Percentiles rank a stretch among this genome's conserved stretches.
Conservation (phyloP, 2,888 invertebrate species). For the Hoplodrina ambigua region DNA sequence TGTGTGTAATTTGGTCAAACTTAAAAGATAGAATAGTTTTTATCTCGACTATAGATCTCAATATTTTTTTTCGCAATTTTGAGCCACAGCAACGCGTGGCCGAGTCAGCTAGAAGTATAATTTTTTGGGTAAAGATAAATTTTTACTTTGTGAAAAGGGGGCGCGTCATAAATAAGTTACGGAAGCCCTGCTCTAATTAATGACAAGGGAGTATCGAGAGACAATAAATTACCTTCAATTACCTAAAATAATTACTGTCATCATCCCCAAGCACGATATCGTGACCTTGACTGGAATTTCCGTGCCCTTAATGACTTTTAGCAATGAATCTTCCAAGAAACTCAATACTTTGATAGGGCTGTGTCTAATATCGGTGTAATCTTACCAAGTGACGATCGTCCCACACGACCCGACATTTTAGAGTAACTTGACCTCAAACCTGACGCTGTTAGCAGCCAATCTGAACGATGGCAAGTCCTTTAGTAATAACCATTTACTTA, state of each 20-base stretch:
- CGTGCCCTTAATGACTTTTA: slow-evolving; percentile 14
- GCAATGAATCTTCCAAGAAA: slow-evolving; percentile 22
- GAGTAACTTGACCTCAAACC: slow-evolving; percentile 30
- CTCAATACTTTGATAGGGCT: slow-evolving; percentile 41
- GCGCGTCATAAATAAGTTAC: too few relatives aligned
- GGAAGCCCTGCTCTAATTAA: slow-evolving; percentile 12
- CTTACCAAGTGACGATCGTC: slow-evolving; percentile 9
- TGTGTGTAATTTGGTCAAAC: too few relatives aligned
- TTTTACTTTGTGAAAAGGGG: too few relatives aligned
- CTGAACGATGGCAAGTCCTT: slow-evolving; percentile 15
- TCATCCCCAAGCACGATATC: not conserved
- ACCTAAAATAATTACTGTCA: slow-evolving; percentile 28
- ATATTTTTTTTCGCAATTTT: too few relatives aligned
- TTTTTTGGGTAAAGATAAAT: too few relatives aligned
- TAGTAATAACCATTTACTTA: slow-evolving; percentile 60
- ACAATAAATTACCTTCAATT: slow-evolving; percentile 4
- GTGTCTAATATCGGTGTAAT: slow-evolving; percentile 25
- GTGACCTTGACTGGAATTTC: slow-evolving; percentile 27
- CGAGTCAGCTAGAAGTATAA: too few relatives aligned
- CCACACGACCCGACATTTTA: slow-evolving; percentile 24
- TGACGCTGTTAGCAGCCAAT: slow-evolving; percentile 8
- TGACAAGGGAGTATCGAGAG: not conserved
- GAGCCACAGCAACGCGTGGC: too few relatives aligned
- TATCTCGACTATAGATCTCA: too few relatives aligned
- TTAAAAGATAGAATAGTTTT: too few relatives aligned